Percentiles rank a stretch among this genome's conserved stretches.
These are phyloP conservation scores for Mesoclemmys tuberculata DNA, from an alignment of 2,113 vertebrate genomes.

Conservation along the genomic window DNA sequence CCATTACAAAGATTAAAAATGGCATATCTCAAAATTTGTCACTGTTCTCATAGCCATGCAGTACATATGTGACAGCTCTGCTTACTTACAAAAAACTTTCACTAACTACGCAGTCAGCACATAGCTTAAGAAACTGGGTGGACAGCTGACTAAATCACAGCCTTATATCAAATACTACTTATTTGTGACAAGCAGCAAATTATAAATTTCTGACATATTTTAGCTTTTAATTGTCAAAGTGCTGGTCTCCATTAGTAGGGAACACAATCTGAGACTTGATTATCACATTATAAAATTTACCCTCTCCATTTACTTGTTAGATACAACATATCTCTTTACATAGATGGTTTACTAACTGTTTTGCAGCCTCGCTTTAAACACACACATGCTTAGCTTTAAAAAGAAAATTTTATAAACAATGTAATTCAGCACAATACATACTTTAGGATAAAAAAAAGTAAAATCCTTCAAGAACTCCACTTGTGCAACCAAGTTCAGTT, in stretches of 20 bases:
- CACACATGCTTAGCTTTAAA: background rate
- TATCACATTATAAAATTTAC: background rate
- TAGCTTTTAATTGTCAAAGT: background rate
- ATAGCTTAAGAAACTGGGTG: background rate
- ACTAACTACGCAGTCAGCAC: background rate
- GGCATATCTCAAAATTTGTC: background rate
- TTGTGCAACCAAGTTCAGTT: background rate
- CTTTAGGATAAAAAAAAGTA: background rate
- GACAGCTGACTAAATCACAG: background rate
- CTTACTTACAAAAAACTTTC: background rate
- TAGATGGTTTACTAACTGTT: background rate
- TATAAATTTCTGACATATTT: background rate
- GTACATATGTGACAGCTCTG: background rate
- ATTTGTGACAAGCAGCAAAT: background rate
- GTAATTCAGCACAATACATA: background rate
- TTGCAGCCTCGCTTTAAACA: rapidly evolving
- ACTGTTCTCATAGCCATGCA: background rate
- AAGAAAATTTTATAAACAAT: background rate
- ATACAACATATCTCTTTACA: background rate
- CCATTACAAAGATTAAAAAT: background rate
- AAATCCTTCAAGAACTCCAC: background rate
- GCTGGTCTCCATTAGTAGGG: background rate
- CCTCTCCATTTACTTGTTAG: background rate
- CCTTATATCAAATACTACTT: background rate
- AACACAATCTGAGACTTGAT: background rate